Evolutionary conservation across 2,113 vertebrate genomes (phyloP), one percentile per base, ranked within the genome.

Genomic region (Cryptotis parvus): DNA sequence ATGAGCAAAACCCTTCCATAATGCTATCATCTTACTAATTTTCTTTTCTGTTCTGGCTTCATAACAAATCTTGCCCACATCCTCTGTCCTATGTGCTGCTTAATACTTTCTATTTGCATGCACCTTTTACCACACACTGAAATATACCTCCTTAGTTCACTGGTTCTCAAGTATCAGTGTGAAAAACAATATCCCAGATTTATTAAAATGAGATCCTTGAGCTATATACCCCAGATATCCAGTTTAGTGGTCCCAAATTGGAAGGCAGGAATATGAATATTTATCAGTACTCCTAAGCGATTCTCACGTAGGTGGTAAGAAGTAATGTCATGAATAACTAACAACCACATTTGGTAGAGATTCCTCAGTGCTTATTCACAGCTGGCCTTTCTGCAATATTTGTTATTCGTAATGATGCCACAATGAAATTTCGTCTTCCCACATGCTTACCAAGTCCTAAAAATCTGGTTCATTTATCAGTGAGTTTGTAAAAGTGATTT

Each of bases 211-310:
- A 69, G 12, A 82, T 77, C 31, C 52, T 75, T 69, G 73, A 84
- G 27, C 12, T 35, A 49, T 27, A 81, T 43, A 84, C 27, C 14
- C 27, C 9, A 85, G 35, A 78, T 3, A 90, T 39, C 74, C 92
- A 77, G 73, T n/a, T 68, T 78, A 78, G 87, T 33, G 76, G 22
- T 80, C 8, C 55, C 7, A 39, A 85, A 78, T 39, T 92, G 65
- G 45, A 84, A 90, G 26, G 33, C 33, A 84, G 22, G 26, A 26
- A 77, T 63, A 65, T 92, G 69, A 95, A 93, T 96, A 92, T 82
- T 76, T 88, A 52, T 87, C 41, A 84, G 77, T 52, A 96, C 39
- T 43, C 65, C 58, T 37, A 79, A 90, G 63, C 78, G 41, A 86
- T 77, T 90, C 63, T 75, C 14, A 70, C 78, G 61, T 33, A 90